Evolutionary conservation across 2,113 vertebrate genomes (phyloP).

Genomic region (Thomomys bottae): DNA sequence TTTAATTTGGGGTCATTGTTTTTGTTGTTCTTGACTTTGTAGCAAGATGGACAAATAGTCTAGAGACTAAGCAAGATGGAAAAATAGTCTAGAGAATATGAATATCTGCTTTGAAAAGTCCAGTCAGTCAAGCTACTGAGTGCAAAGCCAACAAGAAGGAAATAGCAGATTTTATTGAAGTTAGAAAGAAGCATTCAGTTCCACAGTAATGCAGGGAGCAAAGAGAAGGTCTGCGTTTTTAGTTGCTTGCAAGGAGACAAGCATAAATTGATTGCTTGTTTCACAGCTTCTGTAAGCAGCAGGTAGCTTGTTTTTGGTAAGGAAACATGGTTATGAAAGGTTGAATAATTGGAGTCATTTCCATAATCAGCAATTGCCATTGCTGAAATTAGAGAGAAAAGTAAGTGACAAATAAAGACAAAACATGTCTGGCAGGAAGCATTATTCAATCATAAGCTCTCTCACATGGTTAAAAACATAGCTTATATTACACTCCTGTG

Average conservation of each 20-base stretch:
- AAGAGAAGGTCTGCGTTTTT: slow-evolving; percentile 17
- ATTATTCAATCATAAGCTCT: slow-evolving; percentile 68
- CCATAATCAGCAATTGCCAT: slow-evolving; percentile 66
- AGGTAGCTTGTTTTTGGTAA: slow-evolving; percentile 68
- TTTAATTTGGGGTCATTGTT: slow-evolving; percentile 60
- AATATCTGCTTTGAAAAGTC: slow-evolving; percentile 52
- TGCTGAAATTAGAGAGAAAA: slow-evolving; percentile 71
- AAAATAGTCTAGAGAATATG: slow-evolving; percentile 51
- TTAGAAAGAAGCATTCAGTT: slow-evolving; percentile 51
- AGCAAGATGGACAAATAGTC: slow-evolving; percentile 71
- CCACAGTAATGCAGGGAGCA: slow-evolving; percentile 41
- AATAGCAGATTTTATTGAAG: slow-evolving; percentile 57
- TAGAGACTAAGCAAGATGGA: slow-evolving; percentile 71
- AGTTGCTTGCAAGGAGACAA: slow-evolving; percentile 35
- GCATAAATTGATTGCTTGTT: slow-evolving; percentile 62
- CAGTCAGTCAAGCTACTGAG: slow-evolving; percentile 79
- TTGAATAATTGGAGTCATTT: slow-evolving; percentile 67
- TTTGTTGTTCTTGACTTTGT: slow-evolving; percentile 71
- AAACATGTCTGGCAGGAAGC: slow-evolving; percentile 68
- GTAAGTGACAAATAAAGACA: slow-evolving; percentile 64
- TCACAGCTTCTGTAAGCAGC: slow-evolving; percentile 63
- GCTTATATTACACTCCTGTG: slow-evolving; percentile 71
- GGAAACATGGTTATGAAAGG: slow-evolving; percentile 56
- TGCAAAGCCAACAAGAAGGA: slow-evolving; percentile 58
- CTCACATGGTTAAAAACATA: slow-evolving; percentile 73